Percentiles rank a stretch among this genome's conserved stretches.
Evolutionary conservation across 1,140 invertebrate species (phyloP).

Genomic region (Belonocnema kinseyi): DNA sequence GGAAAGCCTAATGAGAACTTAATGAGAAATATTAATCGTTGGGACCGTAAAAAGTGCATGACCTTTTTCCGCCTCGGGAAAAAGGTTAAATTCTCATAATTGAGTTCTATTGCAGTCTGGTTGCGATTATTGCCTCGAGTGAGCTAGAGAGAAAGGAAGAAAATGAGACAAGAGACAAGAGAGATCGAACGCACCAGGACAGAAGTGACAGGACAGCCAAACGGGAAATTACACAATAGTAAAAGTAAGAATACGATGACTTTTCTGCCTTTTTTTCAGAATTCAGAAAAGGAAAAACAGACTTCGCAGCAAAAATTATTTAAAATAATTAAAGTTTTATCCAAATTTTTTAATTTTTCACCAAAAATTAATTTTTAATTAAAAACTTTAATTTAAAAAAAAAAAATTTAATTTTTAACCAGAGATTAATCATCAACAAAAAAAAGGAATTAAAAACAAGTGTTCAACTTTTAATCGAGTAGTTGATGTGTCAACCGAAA

Average conservation of each 20-base stretch:
- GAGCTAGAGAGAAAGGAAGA: background rate
- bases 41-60: background rate
- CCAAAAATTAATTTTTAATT: too few species aligned
- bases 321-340: too few species aligned
- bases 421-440: too few species aligned
- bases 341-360: too few species aligned
- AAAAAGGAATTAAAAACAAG: too few species aligned
- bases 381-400: too few species aligned
- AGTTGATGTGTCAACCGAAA: too few species aligned
- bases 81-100: slow-evolving; percentile 12
- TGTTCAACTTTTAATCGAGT: too few species aligned
- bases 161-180: background rate
- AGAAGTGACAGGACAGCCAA: slow-evolving; percentile 14
- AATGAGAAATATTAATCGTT: background rate
- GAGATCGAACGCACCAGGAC: background rate
- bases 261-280: background rate
- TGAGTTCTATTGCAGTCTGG: background rate
- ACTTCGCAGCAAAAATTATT: too few species aligned
- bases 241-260: slow-evolving; percentile 24
- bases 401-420: too few species aligned
- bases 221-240: slow-evolving; percentile 19
- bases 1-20: too few species aligned
- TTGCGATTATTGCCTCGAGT: slow-evolving; percentile 18
- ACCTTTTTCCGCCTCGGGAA: background rate
- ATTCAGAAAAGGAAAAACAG: background rate